phyloP scores from a whole-genome alignment of 2,113 vertebrate species.

The Myiopsitta monachus region DNA sequence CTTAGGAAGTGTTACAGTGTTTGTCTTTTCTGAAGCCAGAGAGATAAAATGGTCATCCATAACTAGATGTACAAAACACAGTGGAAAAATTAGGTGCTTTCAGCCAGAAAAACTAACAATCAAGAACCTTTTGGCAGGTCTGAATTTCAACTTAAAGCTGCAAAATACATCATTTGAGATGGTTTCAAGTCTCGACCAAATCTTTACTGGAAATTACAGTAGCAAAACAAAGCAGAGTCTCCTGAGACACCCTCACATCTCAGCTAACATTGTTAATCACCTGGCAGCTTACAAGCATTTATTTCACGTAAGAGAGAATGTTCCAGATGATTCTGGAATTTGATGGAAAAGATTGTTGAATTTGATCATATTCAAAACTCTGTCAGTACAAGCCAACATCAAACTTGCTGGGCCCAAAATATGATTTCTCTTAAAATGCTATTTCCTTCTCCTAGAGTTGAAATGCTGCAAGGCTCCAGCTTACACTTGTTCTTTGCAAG shows the following conservation, averaged over 20 bases:
- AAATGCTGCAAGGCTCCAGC: background rate
- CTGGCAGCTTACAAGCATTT: conserved; percentile 41
- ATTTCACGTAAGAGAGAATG: background rate
- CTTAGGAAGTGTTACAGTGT: conserved; percentile 8
- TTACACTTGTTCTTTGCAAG: conserved; percentile 21
- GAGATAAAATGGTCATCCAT: conserved; percentile 39
- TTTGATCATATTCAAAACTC: conserved; percentile 22
- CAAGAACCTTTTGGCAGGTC: conserved; percentile 51
- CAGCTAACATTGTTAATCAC: conserved; percentile 60
- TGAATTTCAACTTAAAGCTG: conserved; percentile 70
- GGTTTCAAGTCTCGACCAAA: conserved; percentile 62
- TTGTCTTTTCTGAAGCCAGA: conserved; percentile 46
- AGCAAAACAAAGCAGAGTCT: conserved; percentile 64
- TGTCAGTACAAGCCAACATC: conserved; percentile 37
- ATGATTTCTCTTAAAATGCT: conserved; percentile 42
- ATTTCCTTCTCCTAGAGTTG: background rate
- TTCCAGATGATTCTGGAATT: conserved; percentile 55
- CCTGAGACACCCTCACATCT: conserved; percentile 39
- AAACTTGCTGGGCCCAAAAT: conserved; percentile 14
- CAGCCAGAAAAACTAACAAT: conserved; percentile 61
- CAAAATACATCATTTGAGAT: conserved; percentile 70
- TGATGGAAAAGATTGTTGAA: conserved; percentile 52
- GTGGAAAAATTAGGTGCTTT: conserved; percentile 36
- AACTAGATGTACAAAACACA: conserved; percentile 25
- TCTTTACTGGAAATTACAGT: conserved; percentile 72